These are phyloP conservation scores for Styela plicata DNA, from an alignment of 23 tunicate genomes.

Conservation along the genomic window DNA sequence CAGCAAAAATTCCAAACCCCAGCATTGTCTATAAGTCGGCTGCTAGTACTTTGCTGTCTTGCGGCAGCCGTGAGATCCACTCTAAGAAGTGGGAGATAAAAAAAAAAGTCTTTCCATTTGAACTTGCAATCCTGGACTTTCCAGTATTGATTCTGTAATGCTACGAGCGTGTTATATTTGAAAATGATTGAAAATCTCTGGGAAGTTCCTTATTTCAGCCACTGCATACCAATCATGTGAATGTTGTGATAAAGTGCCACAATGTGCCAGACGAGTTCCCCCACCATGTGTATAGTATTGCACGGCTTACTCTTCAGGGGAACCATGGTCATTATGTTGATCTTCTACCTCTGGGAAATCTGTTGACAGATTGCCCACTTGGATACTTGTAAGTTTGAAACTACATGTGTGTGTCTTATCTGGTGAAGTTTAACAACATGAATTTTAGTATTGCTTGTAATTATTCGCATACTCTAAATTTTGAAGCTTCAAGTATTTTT, in stretches of 20 bases:
- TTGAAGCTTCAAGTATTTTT: not conserved
- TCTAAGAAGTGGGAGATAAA: too few relatives aligned
- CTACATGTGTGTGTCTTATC: not conserved
- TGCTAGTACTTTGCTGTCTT: too few relatives aligned
- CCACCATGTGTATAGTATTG: slow-evolving; percentile 38
- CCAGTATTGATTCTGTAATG: too few relatives aligned
- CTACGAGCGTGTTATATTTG: too few relatives aligned
- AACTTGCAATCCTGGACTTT: too few relatives aligned
- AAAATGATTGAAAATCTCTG: too few relatives aligned
- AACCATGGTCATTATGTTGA: slow-evolving; percentile 2
- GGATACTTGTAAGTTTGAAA: slow-evolving; percentile 53
- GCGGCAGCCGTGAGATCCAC: too few relatives aligned
- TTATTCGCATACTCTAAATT: not conserved
- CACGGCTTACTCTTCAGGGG: too few relatives aligned
- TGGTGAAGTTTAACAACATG: not conserved
- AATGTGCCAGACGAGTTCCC: slow-evolving; percentile 42
- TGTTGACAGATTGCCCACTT: slow-evolving; percentile 32
- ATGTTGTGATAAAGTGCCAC: slow-evolving; percentile 65
- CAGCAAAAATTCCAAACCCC: too few relatives aligned
- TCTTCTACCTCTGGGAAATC: slow-evolving; percentile 14
- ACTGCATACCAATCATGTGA: slow-evolving; percentile 21
- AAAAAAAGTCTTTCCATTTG: too few relatives aligned
- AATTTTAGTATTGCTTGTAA: not conserved
- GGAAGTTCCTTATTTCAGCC: too few relatives aligned
- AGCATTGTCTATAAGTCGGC: too few relatives aligned